phyloP scores from a whole-genome alignment of 2,888 invertebrate genomes.

The Spatulosminthurus flaviceps region DNA sequence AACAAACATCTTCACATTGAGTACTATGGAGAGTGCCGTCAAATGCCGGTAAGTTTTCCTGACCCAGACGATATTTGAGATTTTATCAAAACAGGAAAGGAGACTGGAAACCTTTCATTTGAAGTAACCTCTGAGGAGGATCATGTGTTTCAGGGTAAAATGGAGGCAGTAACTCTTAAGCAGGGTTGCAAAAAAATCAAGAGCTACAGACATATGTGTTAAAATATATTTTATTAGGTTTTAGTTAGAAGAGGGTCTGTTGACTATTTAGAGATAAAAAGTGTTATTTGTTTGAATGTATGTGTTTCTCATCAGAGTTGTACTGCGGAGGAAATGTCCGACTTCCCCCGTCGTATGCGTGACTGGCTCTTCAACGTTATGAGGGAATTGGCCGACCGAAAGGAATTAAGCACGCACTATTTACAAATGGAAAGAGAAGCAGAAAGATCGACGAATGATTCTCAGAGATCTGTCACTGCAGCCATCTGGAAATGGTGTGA shows the following conservation, averaged over 20 bases:
- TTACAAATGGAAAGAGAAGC: slow-evolving; percentile 88
- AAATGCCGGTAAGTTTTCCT: slow-evolving; percentile 75
- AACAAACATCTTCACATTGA: slow-evolving; percentile 91
- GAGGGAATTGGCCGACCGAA: slow-evolving; percentile 90
- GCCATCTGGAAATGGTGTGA: slow-evolving; percentile 99
- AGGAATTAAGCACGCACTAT: slow-evolving; percentile 83
- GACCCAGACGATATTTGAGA: neutral
- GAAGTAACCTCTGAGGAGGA: too few species aligned
- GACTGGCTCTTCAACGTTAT: slow-evolving; percentile 99
- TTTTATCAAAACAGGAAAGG: too few species aligned
- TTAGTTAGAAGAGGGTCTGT: too few species aligned
- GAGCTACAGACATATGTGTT: too few species aligned
- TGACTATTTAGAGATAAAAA: too few species aligned
- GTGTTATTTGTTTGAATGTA: too few species aligned
- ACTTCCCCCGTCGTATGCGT: slow-evolving; percentile 96
- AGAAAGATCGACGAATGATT: slow-evolving; percentile 76
- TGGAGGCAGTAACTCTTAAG: too few species aligned
- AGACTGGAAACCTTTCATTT: too few species aligned
- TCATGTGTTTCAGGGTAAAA: too few species aligned
- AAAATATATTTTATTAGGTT: too few species aligned
- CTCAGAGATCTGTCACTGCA: slow-evolving; percentile 87
- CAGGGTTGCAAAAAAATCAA: too few species aligned
- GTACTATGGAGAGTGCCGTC: slow-evolving; percentile 88
- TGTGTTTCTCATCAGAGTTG: slow-evolving; percentile 73
- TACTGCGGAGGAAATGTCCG: slow-evolving; percentile 84